Base-by-base conservation (phyloP, 2,888 invertebrate species). In the Sesia apiformis region DNA sequence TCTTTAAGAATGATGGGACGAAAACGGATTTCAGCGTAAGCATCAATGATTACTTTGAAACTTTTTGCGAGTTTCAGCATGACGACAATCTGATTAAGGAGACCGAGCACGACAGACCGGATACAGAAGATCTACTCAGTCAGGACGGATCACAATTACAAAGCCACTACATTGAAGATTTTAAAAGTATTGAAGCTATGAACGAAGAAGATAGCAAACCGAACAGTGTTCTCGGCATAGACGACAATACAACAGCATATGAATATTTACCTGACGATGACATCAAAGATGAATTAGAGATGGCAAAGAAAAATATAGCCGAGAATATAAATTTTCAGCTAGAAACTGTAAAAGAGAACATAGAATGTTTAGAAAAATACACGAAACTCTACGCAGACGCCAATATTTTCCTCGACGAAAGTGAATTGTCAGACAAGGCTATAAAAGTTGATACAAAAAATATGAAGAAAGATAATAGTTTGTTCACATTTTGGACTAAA, bases 401-500 rank as follows among this genome's bases (percentile, higher is more conserved):
- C 23, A 23, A 46, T 46, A 8, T 46, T 8, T 3, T 23, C 50
- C 53, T 51, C 40, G 43, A 55, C 4, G 63, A 60, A 7, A 64
- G 59, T 52, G 55, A 52, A 5, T 53, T 53, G 41, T 56, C 63
- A 8, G 57, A 58, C 54, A 39, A 38, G 5, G 39, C 23, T 38
- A 54, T 59, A 23, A 57, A 57, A 8, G 56, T 61, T 53, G 53
- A 57, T 6, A 60, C 60, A 51, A 66, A 66, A 52, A 60, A 56
- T 49, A 57, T 59, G 4, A 63, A 71, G 8, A 58, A 62, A 52
- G 74, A 75, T 42, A 69, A 69, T 53, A 70, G 70, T 55, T 41
- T 76, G 4, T 58, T 70, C 40, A 59, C 66, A 7, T 64, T 84
- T 54, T 89, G 88, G 88, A 72, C 82, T 1, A 80, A 76, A 59